A percentile compares a stretch with the other conserved stretches of the same genome.
Evolutionary conservation across 2,888 invertebrate genomes (phyloP).

Genomic region (Drosophila neoperkinsi): DNA sequence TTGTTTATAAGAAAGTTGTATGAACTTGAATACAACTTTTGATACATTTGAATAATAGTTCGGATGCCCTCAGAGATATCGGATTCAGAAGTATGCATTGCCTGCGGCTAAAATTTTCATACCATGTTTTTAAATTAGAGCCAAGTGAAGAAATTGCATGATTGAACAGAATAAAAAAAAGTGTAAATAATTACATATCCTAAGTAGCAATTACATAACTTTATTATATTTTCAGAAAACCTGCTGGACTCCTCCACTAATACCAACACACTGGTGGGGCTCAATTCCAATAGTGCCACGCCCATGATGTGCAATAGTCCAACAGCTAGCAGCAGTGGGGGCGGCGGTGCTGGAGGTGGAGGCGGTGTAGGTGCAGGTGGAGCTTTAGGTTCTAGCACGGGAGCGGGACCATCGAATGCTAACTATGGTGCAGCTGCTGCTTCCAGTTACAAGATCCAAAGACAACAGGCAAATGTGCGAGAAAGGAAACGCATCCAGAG

Average conservation of each 20-base stretch:
- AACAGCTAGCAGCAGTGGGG: slow-evolving; percentile 72
- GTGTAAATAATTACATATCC: neutral
- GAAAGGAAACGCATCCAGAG: slow-evolving; percentile 99
- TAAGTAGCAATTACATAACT: neutral
- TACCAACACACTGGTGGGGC: slow-evolving; percentile 55
- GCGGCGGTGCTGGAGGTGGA: slow-evolving; percentile 29
- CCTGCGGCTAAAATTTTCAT: neutral
- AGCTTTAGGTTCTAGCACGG: slow-evolving; percentile 20
- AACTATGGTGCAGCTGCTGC: slow-evolving; percentile 64
- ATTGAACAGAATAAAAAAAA: neutral
- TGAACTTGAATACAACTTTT: neutral
- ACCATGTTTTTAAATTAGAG: neutral
- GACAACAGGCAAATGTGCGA: slow-evolving; percentile 96
- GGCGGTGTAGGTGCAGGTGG: slow-evolving; percentile 36
- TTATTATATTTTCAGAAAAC: slow-evolving; percentile 68
- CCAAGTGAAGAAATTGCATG: neutral
- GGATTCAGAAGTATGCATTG: neutral
- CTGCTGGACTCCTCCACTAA: slow-evolving; percentile 82
- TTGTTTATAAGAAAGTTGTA: neutral
- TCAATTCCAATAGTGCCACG: slow-evolving; percentile 56
- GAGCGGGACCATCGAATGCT: slow-evolving; percentile 36
- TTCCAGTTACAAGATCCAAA: slow-evolving; percentile 91
- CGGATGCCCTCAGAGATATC: neutral
- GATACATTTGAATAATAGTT: neutral
- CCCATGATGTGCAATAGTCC: slow-evolving; percentile 80